A percentile compares a stretch with the other conserved stretches of the same genome.
These are phyloP conservation scores for Triplophysa yarkandensis DNA, from an alignment of 2,797 vertebrate genomes.

Conservation along the genomic window DNA sequence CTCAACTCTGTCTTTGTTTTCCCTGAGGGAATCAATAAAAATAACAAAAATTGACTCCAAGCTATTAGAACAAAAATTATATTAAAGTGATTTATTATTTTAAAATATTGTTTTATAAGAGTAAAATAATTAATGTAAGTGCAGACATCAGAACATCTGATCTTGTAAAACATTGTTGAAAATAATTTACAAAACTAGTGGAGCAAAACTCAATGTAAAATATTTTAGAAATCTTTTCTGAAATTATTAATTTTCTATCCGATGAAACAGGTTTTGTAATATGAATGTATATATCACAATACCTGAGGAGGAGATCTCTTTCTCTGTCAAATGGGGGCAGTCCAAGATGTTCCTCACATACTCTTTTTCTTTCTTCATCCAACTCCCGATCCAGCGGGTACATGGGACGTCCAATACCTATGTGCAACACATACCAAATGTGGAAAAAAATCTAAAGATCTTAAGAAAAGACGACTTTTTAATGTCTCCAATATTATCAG, in stretches of 20 bases:
- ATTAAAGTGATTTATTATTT: neutral
- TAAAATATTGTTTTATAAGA: neutral
- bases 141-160: neutral
- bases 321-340: slow-evolving; percentile 81
- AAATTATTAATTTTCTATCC: neutral
- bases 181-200: neutral
- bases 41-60: slow-evolving; percentile 12
- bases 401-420: slow-evolving; percentile 77
- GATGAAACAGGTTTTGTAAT: neutral
- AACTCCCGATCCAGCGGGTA: slow-evolving; percentile 85
- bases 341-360: slow-evolving; percentile 87
- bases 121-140: neutral
- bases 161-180: neutral
- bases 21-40: slow-evolving; percentile 69
- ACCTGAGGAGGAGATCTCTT: slow-evolving; percentile 90
- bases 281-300: neutral
- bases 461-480: neutral
- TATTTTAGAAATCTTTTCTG: neutral
- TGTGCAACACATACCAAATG: slow-evolving; percentile 25
- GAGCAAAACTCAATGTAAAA: neutral
- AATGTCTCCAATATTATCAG: neutral
- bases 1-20: slow-evolving; percentile 95
- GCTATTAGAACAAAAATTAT: neutral
- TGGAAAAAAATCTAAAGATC: neutral
- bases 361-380: slow-evolving; percentile 85